Evolutionary conservation across 2,797 vertebrate genomes (phyloP).

Genomic region (Spheniscus humboldti): DNA sequence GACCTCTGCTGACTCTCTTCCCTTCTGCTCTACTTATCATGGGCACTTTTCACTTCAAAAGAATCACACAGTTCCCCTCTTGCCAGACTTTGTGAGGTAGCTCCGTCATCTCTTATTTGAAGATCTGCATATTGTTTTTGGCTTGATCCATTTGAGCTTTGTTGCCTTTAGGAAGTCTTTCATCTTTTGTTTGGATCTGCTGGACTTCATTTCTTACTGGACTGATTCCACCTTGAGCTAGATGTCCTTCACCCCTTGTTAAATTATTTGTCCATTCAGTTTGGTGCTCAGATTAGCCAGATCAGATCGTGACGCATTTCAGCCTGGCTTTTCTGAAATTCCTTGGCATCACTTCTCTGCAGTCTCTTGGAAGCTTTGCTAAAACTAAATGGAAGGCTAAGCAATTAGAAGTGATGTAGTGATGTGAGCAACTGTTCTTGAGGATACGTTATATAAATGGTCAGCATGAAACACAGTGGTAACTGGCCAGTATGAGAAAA

Average conservation of each 20-base stretch:
- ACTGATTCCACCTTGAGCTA: background rate
- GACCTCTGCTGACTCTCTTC: background rate
- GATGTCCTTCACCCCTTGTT: background rate
- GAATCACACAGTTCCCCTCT: background rate
- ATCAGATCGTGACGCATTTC: background rate
- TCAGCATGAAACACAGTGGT: background rate
- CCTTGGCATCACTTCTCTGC: background rate
- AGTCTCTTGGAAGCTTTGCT: background rate
- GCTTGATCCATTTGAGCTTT: background rate
- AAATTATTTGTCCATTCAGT: slow-evolving; percentile 11
- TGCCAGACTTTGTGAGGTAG: background rate
- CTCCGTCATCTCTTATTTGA: background rate
- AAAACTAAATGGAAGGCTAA: background rate
- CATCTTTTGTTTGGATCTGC: background rate
- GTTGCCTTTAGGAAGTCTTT: background rate
- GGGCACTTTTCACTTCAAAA: background rate
- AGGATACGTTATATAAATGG: background rate
- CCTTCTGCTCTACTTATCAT: slow-evolving; percentile 11
- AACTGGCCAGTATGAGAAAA: background rate
- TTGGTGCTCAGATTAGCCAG: slow-evolving; percentile 7
- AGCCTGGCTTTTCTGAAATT: background rate
- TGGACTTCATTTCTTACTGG: slow-evolving; percentile 7
- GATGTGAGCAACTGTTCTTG: background rate
- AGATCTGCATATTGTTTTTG: background rate
- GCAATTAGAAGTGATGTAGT: background rate